These are phyloP conservation scores for Nephrotoma flavescens DNA, from an alignment of 2,888 invertebrate species.

Conservation along the genomic window DNA sequence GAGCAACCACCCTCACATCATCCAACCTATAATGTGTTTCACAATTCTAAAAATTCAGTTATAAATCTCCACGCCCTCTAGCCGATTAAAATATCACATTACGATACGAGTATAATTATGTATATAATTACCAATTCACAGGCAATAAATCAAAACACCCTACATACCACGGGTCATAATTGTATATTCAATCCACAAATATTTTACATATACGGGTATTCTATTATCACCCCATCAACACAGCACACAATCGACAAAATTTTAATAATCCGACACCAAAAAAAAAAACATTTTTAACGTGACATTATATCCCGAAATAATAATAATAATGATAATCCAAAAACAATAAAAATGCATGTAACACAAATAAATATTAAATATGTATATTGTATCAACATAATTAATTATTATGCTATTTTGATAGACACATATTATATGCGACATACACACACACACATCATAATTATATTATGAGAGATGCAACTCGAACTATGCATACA, in stretches of 20 bases:
- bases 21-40: no score
- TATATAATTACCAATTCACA: constrained; percentile 13
- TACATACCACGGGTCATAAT: background rate
- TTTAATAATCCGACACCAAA: background rate
- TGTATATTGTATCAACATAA: background rate
- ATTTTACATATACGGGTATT: background rate
- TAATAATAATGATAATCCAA: background rate
- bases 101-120: no score
- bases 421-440: background rate
- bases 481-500: background rate
- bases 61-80: no score
- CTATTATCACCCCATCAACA: background rate
- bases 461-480: background rate
- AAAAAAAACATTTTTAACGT: background rate
- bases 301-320: background rate
- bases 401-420: background rate
- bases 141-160: background rate
- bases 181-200: background rate
- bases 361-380: background rate
- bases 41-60: no score
- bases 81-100: no score
- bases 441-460: background rate
- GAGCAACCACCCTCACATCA: no score
- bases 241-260: background rate
- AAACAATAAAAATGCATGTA: background rate